Percentiles rank a stretch among this genome's conserved stretches.
phyloP scores from a whole-genome alignment of 2,113 vertebrate genomes.

The Anarhynchus alexandrinus region DNA sequence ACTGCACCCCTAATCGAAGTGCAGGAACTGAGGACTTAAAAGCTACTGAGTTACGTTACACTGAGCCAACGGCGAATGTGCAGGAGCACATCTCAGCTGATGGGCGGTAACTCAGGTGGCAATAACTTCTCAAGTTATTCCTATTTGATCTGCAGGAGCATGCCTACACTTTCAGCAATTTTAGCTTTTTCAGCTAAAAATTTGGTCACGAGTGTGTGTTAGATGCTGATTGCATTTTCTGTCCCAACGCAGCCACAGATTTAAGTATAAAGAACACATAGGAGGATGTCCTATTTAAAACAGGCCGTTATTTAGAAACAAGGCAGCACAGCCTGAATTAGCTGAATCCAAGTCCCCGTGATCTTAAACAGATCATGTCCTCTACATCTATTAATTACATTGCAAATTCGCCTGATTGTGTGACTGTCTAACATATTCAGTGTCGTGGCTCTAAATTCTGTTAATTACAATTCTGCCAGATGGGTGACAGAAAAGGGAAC shows the following conservation, averaged over 20 bases:
- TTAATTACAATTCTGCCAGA: slow-evolving; percentile 21
- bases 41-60: neutral
- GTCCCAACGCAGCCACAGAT: neutral
- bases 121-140: neutral
- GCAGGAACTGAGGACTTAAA: neutral
- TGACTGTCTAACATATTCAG: neutral
- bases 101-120: neutral
- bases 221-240: neutral
- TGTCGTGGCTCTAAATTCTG: neutral
- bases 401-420: neutral
- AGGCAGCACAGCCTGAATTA: neutral
- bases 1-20: accelerated
- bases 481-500: neutral
- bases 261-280: neutral
- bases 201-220: neutral
- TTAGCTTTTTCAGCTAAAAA: too few species aligned
- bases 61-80: neutral
- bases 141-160: neutral
- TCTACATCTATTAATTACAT: slow-evolving; percentile 28
- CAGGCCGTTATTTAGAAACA: neutral
- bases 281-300: neutral
- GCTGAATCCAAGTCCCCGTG: neutral
- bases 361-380: slow-evolving; percentile 6
- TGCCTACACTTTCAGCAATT: neutral
- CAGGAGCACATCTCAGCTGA: neutral